Percentiles rank a stretch among this genome's conserved stretches.
Evolutionary conservation across 2,113 vertebrate species (phyloP).

Genomic region (Nannospalax galili): DNA sequence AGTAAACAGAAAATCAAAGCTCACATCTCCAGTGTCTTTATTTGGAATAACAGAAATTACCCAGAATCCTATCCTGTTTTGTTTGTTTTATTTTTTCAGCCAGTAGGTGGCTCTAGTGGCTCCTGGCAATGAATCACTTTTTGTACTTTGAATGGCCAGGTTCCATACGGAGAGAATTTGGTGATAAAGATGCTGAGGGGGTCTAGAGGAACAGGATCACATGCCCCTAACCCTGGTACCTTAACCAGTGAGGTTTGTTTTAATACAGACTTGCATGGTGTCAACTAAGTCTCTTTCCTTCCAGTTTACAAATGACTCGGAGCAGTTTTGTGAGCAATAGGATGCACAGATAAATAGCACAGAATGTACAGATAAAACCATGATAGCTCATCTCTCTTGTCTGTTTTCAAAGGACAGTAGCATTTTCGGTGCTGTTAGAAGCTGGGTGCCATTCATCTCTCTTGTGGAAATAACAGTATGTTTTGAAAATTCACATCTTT

Average conservation of each 20-base stretch:
- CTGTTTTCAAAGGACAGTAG: conserved; percentile 35
- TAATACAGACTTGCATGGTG: conserved; percentile 6
- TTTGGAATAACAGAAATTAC: conserved; percentile 60
- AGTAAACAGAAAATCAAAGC: background rate
- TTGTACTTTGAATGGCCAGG: background rate
- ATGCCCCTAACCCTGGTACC: background rate
- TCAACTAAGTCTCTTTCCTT: background rate
- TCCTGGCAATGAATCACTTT: background rate
- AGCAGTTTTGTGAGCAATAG: background rate
- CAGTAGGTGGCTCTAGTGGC: conserved; percentile 43
- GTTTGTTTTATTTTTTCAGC: background rate
- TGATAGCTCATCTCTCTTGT: background rate
- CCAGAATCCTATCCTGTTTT: conserved; percentile 55
- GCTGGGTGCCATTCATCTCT: background rate
- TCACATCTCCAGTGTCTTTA: background rate
- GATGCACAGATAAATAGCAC: no score
- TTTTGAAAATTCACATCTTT: background rate
- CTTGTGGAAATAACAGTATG: background rate
- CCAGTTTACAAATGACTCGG: background rate
- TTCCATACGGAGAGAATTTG: background rate
- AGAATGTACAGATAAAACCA: background rate
- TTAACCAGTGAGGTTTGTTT: conserved; percentile 27
- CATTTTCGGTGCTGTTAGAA: background rate
- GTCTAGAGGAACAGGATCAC: background rate
- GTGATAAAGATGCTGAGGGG: background rate